A percentile compares a stretch with the other conserved stretches of the same genome.
These are phyloP conservation scores for Netelia inedita DNA, from an alignment of 2,888 invertebrate species.

Conservation along the genomic window DNA sequence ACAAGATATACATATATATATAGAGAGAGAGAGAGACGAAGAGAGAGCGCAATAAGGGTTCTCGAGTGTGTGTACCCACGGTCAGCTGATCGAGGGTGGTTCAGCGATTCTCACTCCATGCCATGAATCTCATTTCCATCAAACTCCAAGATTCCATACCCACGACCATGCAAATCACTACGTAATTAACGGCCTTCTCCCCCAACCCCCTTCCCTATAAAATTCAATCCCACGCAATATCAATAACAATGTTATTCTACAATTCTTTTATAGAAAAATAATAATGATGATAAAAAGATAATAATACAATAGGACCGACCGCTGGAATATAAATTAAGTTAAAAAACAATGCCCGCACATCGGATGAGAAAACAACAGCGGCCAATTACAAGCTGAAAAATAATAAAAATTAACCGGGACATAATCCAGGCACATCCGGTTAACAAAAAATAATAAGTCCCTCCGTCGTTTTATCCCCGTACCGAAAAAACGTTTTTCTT, in stretches of 20 bases:
- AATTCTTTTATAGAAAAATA: neutral
- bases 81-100: conserved; percentile 62
- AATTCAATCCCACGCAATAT: too few relatives aligned
- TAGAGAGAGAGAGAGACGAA: conserved; percentile 18
- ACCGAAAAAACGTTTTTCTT: neutral
- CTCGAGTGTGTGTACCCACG: conserved; percentile 43
- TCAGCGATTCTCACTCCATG: conserved; percentile 14
- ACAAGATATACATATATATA: conserved; percentile 10
- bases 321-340: neutral
- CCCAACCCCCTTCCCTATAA: too few relatives aligned
- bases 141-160: neutral
- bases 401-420: neutral
- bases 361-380: neutral
- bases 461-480: neutral
- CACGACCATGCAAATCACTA: neutral
- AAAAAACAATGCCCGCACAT: neutral
- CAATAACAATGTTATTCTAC: neutral
- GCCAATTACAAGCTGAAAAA: neutral
- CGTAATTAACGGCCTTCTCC: too few relatives aligned
- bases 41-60: neutral
- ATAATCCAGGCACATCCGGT: neutral
- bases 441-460: neutral
- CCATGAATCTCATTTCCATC: conserved; percentile 10
- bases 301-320: neutral
- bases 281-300: neutral